Evolutionary conservation across 2,797 vertebrate species (phyloP).

Genomic region (Decapterus maruadsi): DNA sequence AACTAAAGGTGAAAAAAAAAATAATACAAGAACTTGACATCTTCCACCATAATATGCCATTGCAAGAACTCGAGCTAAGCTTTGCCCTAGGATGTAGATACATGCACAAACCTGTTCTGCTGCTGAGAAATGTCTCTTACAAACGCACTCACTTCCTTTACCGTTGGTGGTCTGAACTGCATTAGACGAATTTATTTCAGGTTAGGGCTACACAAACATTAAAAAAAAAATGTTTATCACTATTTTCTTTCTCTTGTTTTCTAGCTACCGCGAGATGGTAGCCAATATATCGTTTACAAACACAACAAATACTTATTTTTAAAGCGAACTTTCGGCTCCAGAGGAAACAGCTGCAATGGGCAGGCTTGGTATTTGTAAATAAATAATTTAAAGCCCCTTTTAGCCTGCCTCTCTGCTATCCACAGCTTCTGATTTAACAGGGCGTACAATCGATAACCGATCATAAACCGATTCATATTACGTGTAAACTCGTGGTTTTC

Average conservation of each 20-base stretch:
- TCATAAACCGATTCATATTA: rapidly evolving
- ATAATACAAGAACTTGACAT: neutral
- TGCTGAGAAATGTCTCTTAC: neutral
- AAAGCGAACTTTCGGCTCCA: slow-evolving; percentile 53
- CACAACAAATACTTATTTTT: slow-evolving; percentile 58
- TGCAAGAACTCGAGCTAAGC: neutral
- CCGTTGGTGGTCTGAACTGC: neutral
- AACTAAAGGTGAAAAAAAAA: neutral
- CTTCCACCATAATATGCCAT: neutral
- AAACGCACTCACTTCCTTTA: neutral
- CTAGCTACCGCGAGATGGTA: neutral
- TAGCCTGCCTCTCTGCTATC: slow-evolving; percentile 76
- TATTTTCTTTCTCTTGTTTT: neutral
- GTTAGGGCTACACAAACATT: neutral
- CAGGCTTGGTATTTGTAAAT: slow-evolving; percentile 81
- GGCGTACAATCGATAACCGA: slow-evolving; percentile 40
- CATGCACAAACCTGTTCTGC: slow-evolving; percentile 20
- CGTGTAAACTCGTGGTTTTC: neutral
- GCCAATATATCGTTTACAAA: slow-evolving; percentile 50
- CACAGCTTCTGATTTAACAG: slow-evolving; percentile 76
- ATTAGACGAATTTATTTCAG: neutral
- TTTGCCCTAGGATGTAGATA: neutral
- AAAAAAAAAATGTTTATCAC: neutral
- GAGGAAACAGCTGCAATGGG: slow-evolving; percentile 79
- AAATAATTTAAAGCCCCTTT: slow-evolving; percentile 84